These are phyloP conservation scores for Myiagra hebetior DNA, from an alignment of 2,113 vertebrate species.

Conservation along the genomic window DNA sequence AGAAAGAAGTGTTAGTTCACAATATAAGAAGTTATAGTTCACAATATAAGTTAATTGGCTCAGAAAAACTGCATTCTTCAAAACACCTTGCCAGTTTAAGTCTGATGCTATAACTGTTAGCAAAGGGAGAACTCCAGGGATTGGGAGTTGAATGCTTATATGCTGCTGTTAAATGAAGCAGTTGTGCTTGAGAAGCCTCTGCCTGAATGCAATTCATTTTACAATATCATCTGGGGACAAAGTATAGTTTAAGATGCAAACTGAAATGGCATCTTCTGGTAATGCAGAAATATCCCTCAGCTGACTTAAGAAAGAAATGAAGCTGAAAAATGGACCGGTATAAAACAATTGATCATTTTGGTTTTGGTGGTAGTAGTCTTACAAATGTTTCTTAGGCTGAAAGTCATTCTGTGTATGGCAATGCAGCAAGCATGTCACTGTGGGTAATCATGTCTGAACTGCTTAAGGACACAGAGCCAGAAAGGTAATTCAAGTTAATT, in stretches of 20 bases:
- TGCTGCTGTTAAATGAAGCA: conserved; percentile 44
- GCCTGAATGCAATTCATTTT: conserved; percentile 38
- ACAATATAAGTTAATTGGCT: neutral
- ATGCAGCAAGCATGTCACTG: neutral
- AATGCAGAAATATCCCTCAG: conserved; percentile 18
- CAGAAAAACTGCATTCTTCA: conserved; percentile 3
- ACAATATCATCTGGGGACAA: conserved; percentile 29
- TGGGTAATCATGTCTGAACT: neutral
- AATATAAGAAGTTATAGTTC: neutral
- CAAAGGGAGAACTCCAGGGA: conserved; percentile 10
- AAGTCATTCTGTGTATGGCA: neutral
- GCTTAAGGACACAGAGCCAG: neutral
- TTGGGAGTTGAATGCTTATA: conserved; percentile 4
- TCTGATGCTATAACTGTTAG: neutral
- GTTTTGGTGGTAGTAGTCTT: neutral
- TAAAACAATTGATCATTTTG: conserved; percentile 1
- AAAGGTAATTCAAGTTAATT: neutral
- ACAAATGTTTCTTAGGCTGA: neutral
- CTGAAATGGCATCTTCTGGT: conserved; percentile 29
- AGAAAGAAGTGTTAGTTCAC: neutral
- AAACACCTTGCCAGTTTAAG: neutral
- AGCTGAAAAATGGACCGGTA: conserved; percentile 29
- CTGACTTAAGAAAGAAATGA: conserved; percentile 35
- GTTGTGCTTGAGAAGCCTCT: conserved; percentile 42
- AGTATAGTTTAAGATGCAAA: conserved; percentile 39